Evolutionary conservation across 2,888 invertebrate genomes (phyloP).

Genomic region (Rotaria macrura): DNA sequence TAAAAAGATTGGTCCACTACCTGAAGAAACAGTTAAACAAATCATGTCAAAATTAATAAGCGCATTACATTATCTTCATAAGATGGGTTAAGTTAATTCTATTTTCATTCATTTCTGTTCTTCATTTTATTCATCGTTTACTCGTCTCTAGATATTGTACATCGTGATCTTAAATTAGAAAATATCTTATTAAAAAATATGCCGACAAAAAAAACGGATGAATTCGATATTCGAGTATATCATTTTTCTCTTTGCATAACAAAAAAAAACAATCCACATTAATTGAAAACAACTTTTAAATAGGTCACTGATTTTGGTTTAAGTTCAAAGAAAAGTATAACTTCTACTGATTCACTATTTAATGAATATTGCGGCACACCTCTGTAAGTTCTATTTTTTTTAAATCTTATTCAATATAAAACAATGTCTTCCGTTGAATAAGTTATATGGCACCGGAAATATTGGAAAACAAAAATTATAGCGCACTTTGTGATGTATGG

Average conservation of each 20-base stretch:
- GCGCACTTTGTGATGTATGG: constrained; percentile 58
- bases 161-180: constrained; percentile 49
- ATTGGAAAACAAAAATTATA: constrained; percentile 54
- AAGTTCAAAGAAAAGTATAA: constrained; percentile 28
- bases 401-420: too few species aligned
- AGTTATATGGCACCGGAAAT: constrained; percentile 55
- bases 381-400: constrained; percentile 53
- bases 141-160: constrained; percentile 45
- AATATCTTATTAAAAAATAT: constrained; percentile 52
- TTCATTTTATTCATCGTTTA: not conserved
- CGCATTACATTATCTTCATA: constrained; percentile 49
- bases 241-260: not conserved
- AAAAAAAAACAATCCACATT: constrained; percentile 52
- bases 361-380: constrained; percentile 56
- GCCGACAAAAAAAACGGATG: constrained; percentile 42
- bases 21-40: constrained; percentile 42
- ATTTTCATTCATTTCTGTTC: not conserved
- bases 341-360: constrained; percentile 27
- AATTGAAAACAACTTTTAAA: constrained; percentile 29
- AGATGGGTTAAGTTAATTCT: constrained; percentile 39
- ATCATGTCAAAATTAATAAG: constrained; percentile 45
- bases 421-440: not conserved
- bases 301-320: constrained; percentile 57
- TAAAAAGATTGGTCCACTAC: constrained; percentile 44
- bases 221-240: not conserved